These are phyloP conservation scores for Myotis vivesi DNA, from an alignment of 2,797 vertebrate genomes.

Conservation along the genomic window DNA sequence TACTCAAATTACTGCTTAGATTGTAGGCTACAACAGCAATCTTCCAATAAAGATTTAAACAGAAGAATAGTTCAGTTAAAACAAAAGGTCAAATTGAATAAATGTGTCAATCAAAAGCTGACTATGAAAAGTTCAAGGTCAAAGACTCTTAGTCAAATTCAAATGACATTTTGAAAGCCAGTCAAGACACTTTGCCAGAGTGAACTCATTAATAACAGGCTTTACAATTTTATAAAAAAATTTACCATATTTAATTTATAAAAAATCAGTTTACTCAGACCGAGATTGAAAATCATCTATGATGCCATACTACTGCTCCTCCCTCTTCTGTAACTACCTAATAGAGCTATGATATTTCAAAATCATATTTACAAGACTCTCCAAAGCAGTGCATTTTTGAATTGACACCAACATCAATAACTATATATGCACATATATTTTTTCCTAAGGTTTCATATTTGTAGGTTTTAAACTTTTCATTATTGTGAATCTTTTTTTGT, in stretches of 20 bases:
- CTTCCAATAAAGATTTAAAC: not conserved
- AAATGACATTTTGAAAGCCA: conserved; percentile 26
- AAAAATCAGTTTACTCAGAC: conserved; percentile 2
- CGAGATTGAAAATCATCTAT: not conserved
- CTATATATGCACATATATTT: not conserved
- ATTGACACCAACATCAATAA: not conserved
- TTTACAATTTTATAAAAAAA: conserved; percentile 25
- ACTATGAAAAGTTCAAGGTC: conserved; percentile 37
- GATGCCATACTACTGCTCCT: not conserved
- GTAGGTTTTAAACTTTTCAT: not conserved
- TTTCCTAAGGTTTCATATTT: not conserved
- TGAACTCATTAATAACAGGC: not conserved
- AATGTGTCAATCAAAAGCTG: conserved; percentile 34
- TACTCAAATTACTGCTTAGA: not conserved
- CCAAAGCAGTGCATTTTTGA: not conserved
- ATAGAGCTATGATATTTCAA: not conserved
- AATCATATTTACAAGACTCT: not conserved
- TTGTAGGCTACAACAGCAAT: not conserved
- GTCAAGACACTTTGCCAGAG: not conserved
- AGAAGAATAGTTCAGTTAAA: conserved; percentile 15
- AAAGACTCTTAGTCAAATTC: conserved; percentile 18
- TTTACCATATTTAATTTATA: not conserved
- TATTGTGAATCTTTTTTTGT: not conserved
- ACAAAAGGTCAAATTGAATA: conserved; percentile 35
- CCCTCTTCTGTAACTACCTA: not conserved